phyloP scores from a whole-genome alignment of 2,888 invertebrate species.

The Thalpophila matura region DNA sequence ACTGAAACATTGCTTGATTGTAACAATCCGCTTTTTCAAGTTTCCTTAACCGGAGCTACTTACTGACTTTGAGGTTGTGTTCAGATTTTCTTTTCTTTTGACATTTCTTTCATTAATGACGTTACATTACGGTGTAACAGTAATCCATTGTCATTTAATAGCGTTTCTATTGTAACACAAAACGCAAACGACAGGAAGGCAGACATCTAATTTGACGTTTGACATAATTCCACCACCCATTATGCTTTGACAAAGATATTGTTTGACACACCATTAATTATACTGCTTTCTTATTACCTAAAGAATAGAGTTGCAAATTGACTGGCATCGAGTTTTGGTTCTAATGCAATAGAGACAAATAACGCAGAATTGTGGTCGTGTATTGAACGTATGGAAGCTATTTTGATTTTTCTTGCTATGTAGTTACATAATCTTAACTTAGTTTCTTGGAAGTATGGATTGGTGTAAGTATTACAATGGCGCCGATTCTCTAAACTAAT shows the following conservation, averaged over 20 bases:
- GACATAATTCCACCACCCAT: slow-evolving; percentile 83
- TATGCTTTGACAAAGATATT: slow-evolving; percentile 75
- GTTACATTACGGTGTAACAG: slow-evolving; percentile 71
- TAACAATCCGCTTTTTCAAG: too few species aligned
- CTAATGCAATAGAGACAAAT: slow-evolving; percentile 42
- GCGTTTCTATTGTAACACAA: slow-evolving; percentile 83
- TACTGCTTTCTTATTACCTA: slow-evolving; percentile 51
- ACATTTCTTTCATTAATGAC: neutral
- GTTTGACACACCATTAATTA: slow-evolving; percentile 66
- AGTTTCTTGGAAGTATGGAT: neutral
- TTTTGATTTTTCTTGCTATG: slow-evolving; percentile 50
- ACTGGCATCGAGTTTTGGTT: slow-evolving; percentile 35
- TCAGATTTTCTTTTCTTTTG: neutral
- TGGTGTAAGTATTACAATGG: too few species aligned
- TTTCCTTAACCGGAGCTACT: too few species aligned
- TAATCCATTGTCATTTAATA: slow-evolving; percentile 73
- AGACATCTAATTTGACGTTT: slow-evolving; percentile 87
- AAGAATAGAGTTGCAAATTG: slow-evolving; percentile 51
- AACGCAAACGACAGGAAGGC: slow-evolving; percentile 86
- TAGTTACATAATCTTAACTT: neutral
- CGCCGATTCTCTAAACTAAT: too few species aligned
- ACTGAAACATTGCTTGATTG: too few species aligned
- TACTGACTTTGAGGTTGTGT: too few species aligned
- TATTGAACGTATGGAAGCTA: slow-evolving; percentile 49
- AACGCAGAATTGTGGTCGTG: slow-evolving; percentile 43